Evolutionary conservation across 2,888 invertebrate species (phyloP).

Genomic region (Operophtera brumata): DNA sequence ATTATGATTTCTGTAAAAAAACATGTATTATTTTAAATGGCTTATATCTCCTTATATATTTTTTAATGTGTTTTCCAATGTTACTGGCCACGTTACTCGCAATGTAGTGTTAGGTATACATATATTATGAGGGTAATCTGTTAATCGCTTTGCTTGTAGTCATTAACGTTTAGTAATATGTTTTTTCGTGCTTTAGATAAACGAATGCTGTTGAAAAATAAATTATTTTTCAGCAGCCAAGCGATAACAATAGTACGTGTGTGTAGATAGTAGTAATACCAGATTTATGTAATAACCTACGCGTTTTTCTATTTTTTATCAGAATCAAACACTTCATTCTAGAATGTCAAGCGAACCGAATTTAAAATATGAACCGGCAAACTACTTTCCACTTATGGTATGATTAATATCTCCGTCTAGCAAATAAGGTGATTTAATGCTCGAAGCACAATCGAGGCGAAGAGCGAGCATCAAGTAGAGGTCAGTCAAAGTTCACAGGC

Average conservation of each 20-base stretch:
- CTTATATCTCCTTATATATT: too few relatives aligned
- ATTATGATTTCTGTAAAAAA: too few relatives aligned
- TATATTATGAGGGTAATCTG: too few relatives aligned
- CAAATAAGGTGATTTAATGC: conserved; percentile 39
- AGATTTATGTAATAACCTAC: not conserved
- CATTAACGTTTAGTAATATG: too few relatives aligned
- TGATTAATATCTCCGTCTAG: conserved; percentile 30
- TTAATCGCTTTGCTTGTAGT: too few relatives aligned
- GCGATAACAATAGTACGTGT: not conserved
- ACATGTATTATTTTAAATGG: too few relatives aligned
- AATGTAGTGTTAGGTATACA: too few relatives aligned
- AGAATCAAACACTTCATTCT: conserved; percentile 4
- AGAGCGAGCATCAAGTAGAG: conserved; percentile 44
- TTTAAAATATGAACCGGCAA: conserved; percentile 4
- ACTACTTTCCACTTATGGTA: conserved; percentile 3
- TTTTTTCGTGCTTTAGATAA: too few relatives aligned
- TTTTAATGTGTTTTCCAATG: too few relatives aligned
- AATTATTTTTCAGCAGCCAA: not conserved
- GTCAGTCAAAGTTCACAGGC: conserved; percentile 60
- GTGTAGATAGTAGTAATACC: too few relatives aligned
- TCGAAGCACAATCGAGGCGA: conserved; percentile 35
- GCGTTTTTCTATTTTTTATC: not conserved
- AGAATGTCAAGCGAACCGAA: conserved; percentile 20
- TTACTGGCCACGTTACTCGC: too few relatives aligned
- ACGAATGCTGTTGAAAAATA: too few relatives aligned